Conservation (phyloP, 2,797 vertebrate genomes). For the Remorina albescens region DNA sequence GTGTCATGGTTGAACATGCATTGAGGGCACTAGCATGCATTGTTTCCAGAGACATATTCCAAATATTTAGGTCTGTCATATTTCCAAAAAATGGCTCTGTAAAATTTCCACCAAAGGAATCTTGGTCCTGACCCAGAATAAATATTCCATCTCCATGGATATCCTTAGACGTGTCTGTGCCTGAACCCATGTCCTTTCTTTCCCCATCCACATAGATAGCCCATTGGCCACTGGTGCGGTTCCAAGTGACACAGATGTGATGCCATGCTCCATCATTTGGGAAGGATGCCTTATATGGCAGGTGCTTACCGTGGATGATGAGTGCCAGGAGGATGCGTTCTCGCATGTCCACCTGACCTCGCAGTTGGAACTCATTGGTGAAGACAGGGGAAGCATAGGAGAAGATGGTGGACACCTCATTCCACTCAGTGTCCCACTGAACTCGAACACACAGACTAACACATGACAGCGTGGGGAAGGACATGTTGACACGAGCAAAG, state of each 20-base stretch:
- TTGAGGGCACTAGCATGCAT: slow-evolving; percentile 81
- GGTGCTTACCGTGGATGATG: slow-evolving; percentile 89
- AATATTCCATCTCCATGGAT: slow-evolving; percentile 86
- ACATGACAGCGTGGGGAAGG: slow-evolving; percentile 83
- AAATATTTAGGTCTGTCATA: slow-evolving; percentile 89
- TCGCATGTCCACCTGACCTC: slow-evolving; percentile 81
- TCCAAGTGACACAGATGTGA: slow-evolving; percentile 90
- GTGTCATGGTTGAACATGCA: slow-evolving; percentile 69
- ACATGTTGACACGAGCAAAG: slow-evolving; percentile 81
- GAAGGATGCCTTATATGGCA: slow-evolving; percentile 87
- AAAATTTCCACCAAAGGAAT: slow-evolving; percentile 92
- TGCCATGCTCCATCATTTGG: slow-evolving; percentile 88
- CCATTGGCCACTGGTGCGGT: slow-evolving; percentile 81
- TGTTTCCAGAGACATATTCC: slow-evolving; percentile 79
- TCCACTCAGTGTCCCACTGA: slow-evolving; percentile 86
- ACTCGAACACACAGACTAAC: slow-evolving; percentile 88
- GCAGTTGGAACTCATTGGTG: slow-evolving; percentile 92
- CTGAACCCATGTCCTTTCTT: slow-evolving; percentile 76
- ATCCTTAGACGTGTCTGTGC: slow-evolving; percentile 71
- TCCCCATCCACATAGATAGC: slow-evolving; percentile 87
- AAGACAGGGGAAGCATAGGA: slow-evolving; percentile 88
- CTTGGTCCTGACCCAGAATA: slow-evolving; percentile 94
- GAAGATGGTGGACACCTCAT: slow-evolving; percentile 86
- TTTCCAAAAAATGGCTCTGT: slow-evolving; percentile 93
- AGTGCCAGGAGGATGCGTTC: slow-evolving; percentile 86